Base-by-base conservation (phyloP, 2,113 vertebrate species). In the Gila orcuttii region DNA sequence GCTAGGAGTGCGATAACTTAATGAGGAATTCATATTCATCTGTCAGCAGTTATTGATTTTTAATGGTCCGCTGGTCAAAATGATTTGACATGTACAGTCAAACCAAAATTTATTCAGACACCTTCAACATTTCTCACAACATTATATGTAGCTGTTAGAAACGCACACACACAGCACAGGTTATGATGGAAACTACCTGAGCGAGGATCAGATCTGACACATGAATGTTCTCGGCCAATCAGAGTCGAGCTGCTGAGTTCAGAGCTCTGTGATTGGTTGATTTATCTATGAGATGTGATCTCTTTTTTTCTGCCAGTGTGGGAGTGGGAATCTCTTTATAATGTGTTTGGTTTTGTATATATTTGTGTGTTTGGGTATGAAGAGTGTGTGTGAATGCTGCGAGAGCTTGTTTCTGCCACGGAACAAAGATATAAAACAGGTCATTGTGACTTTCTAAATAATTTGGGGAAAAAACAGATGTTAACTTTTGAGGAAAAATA, bases 1-100 rank as follows among this genome's bases (percentile, higher is more conserved):
- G 6, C 88, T 94, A 10, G 93, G 94, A 31, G 69, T 94, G 17
- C 88, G 91, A 86, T 93, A 86, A 12, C 13, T 4, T 50, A 0
- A 15, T 9, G 28, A 59, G 21, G 2, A 0, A 33, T 50, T 76
- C 45, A 31, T 25, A 9, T 42, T 15, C 13, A 15, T 52, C 28
- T 31, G 19, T 77, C 47, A 6, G 10, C 11, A 57, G 6, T 3
- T 19, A 55, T 17, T 6, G 2, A 0, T 7, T 7, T 21, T 55
- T 6, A 55, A 7, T 19, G 2, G 17, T 50, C 47, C 3, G 12
- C 47, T 13, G 47, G 47, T 4, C 47, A 50, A 47, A 12, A 13
- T 55, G 17, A 55, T 19, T 19, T 23, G 17, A 4, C 33, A 10
- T 6, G 6, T 39, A 39, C 39, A 7, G 39, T 39, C 39, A 39